Base-by-base conservation (phyloP, 35 echinoderm and acorn worm genomes). In the Heliocidaris tuberculata region DNA sequence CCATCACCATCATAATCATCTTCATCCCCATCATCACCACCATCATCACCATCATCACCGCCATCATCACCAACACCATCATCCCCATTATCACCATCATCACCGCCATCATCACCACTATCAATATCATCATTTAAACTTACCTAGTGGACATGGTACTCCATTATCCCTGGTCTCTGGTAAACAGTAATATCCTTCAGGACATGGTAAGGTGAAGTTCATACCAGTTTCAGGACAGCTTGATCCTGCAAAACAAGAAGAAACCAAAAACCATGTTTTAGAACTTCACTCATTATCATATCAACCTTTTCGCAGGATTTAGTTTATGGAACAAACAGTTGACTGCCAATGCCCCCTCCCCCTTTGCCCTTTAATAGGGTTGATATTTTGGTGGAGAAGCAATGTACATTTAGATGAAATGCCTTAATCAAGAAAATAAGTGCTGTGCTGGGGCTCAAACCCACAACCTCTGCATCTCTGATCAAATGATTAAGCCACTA, bases 191-290 rank as follows among this genome's bases (percentile, higher is more conserved):
- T 95, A 99, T 13, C 98, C 98, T 49, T 86, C 85, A 29, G 98
- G 98, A 94, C 98, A 99, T 2, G 96, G 92, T 70, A 95, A 52
- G 0, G 96, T 97, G 49, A 93, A 49, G 60, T 99, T 99, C 98
- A 99, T 97, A 27, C 95, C 96, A 78, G 96, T 96, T 60, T 95
- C 52, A 30, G 98, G 98, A 94, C 98, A 99, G 30, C 94, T 99
- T 50, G 96, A 95, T 86, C 96, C 97, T 96, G 94, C 2, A 31
- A 32, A 15, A 47, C 92, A 35, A 49, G 42, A 94, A 65, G 9
- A 24, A 86, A 19, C 2, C 4, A 94, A 5, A 60, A 54, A 42
- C 10, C 7, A 21, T 54, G 29, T 13, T 56, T 56, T 11, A 56
- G 10, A 15, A 56, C 10, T 12, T n/a, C 1, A 78, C 6, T 7